A percentile compares a stretch with the other conserved stretches of the same genome.
These are phyloP conservation scores for Psylliodes chrysocephalus DNA, from an alignment of 2,888 invertebrate species.

Conservation along the genomic window DNA sequence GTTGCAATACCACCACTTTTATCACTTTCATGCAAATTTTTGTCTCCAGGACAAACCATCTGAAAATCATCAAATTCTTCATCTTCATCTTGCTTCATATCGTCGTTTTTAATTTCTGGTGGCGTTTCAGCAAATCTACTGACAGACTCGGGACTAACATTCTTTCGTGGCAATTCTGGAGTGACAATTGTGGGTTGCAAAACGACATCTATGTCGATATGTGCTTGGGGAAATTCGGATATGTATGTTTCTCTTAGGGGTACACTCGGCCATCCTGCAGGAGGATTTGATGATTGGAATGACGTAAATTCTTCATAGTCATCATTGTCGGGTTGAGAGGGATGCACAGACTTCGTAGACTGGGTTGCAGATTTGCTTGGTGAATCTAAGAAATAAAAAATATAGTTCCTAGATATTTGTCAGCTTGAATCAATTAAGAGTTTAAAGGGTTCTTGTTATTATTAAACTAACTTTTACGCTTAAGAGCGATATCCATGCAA, in stretches of 20 bases:
- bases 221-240: constrained; percentile 45
- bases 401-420: background rate
- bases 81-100: constrained; percentile 39
- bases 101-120: constrained; percentile 22
- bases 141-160: constrained; percentile 35
- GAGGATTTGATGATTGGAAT: constrained; percentile 59
- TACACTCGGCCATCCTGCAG: constrained; percentile 41
- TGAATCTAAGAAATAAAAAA: constrained; percentile 23
- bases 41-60: constrained; percentile 47
- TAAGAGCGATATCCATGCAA: too few relatives aligned
- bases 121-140: constrained; percentile 12
- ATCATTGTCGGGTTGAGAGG: constrained; percentile 35
- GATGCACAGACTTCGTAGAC: constrained; percentile 12
- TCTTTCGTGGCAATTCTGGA: constrained; percentile 54
- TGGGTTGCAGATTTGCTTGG: constrained; percentile 12
- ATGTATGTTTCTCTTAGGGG: constrained; percentile 62
- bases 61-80: constrained; percentile 62
- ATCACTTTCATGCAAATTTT: background rate
- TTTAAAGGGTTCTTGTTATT: too few relatives aligned
- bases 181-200: constrained; percentile 56
- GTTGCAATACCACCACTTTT: background rate
- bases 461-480: too few relatives aligned
- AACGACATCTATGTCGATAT: constrained; percentile 49
- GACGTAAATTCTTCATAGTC: constrained; percentile 66
- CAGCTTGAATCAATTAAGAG: too few relatives aligned